phyloP scores from a whole-genome alignment of 2,888 invertebrate genomes.

The Nymphalis polychloros region DNA sequence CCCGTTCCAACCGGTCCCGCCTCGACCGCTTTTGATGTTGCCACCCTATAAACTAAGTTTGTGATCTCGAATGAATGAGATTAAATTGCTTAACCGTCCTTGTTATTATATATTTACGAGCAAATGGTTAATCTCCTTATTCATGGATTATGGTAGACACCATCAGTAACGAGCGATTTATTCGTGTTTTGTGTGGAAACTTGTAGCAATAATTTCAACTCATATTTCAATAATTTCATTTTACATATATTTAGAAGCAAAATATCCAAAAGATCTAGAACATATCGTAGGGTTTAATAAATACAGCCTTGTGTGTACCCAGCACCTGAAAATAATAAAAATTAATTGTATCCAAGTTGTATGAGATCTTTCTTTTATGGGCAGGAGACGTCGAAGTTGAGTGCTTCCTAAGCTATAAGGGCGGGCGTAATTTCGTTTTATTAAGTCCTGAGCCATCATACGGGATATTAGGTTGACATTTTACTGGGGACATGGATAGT shows the following conservation, averaged over 20 bases:
- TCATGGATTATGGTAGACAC: no score
- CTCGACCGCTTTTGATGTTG: constrained; percentile 33
- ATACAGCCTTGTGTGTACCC: background rate
- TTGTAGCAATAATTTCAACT: no score
- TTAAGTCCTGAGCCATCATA: constrained; percentile 52
- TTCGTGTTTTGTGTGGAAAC: no score
- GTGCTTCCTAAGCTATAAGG: constrained; percentile 27
- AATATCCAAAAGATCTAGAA: no score
- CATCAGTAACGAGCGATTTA: no score
- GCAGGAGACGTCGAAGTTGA: constrained; percentile 47
- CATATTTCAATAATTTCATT: no score
- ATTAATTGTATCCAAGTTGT: constrained; percentile 19
- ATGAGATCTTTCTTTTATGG: constrained; percentile 59
- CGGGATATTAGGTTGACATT: constrained; percentile 27
- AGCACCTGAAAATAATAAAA: constrained; percentile 17
- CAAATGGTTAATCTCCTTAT: background rate
- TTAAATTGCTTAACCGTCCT: constrained; percentile 20
- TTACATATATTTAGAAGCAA: no score
- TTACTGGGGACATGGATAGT: background rate
- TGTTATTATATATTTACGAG: constrained; percentile 1
- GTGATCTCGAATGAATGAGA: constrained; percentile 22
- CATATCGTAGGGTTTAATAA: background rate
- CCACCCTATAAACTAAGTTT: constrained; percentile 30
- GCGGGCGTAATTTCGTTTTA: constrained; percentile 66
- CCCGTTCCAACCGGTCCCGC: constrained; percentile 12